Base-by-base conservation (phyloP, 1,140 invertebrate species). In the Pygmarrhopalites habei region DNA sequence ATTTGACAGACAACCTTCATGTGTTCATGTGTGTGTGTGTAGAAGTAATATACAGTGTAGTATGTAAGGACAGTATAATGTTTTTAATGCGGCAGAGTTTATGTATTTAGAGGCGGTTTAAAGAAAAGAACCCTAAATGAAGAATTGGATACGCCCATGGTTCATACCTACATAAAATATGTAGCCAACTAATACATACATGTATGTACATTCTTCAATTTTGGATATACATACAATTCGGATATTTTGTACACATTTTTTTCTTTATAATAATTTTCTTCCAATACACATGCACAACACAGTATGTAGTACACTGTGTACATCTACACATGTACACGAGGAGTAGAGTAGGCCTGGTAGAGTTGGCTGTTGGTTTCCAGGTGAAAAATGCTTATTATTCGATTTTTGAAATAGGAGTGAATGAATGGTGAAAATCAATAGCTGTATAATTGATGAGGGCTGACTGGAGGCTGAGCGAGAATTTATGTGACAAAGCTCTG, bases 381-480 rank as follows among this genome's bases (percentile, higher is more conserved):
- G 58, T 59, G 58, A 59, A 59, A 59, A 59, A 58, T 26, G 29
- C 41, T 58, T 26, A 58, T 58, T 41, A 58, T 44, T 41, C 43
- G 26, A 58, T 35, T 7, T 35, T 58, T 58, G 39, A 58, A 44
- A 44, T 43, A 30, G 19, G 44, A 41, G 49, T 63, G 62, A 63
- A 63, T 63, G 53, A 63, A 58, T 57, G 46, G 26, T 55, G 44
- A 57, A 63, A 63, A 63, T 63, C 62, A 63, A 63, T 63, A 63
- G 55, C 44, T 63, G 60, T 63, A 63, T 63, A 63, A 63, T 63
- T 63, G 62, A 63, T 63, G 56, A 63, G 46, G 56, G 47, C 43
- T 63, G 25, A 30, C 21, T 51, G 52, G 53, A 41, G 17, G 51
- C 46, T 17, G 52, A 35, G 60, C 56, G 60, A 53, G 60, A 62